Conservation (phyloP, 2,888 invertebrate species). For the Tridacna crocea region DNA sequence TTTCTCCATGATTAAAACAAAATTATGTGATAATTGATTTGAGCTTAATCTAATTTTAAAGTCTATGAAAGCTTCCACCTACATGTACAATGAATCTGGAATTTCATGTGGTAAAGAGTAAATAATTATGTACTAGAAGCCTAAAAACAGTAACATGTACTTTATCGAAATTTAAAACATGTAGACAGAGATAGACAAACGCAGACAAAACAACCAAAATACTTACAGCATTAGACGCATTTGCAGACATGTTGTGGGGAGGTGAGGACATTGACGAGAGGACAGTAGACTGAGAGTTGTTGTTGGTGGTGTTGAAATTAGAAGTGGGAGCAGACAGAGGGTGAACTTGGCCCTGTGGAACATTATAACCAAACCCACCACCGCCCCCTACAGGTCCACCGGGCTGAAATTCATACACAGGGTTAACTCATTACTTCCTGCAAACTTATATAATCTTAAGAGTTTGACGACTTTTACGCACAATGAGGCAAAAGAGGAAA, state of each 20-base stretch:
- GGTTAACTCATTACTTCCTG: not conserved
- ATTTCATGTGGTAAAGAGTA: too few relatives aligned
- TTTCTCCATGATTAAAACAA: too few relatives aligned
- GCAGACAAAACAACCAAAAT: not conserved
- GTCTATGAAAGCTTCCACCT: too few relatives aligned
- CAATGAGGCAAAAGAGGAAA: not conserved
- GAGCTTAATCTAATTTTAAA: too few relatives aligned
- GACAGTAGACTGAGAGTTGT: conserved; percentile 52
- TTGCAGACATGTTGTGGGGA: conserved; percentile 63
- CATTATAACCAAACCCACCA: conserved; percentile 67
- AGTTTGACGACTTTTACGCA: not conserved
- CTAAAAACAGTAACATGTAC: too few relatives aligned
- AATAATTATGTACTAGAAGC: too few relatives aligned
- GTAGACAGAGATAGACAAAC: too few relatives aligned
- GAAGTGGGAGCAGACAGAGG: conserved; percentile 63
- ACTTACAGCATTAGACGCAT: conserved; percentile 69
- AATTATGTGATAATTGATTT: too few relatives aligned
- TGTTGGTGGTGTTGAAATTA: conserved; percentile 60
- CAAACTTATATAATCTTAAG: not conserved
- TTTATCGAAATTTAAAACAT: too few relatives aligned
- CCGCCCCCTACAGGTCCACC: conserved; percentile 69
- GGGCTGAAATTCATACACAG: conserved; percentile 54
- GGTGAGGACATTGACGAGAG: conserved; percentile 67
- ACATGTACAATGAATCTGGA: too few relatives aligned
- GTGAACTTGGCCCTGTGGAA: conserved; percentile 62